Evolutionary conservation across 2,888 invertebrate species (phyloP).

Genomic region (Epsilonema sp.): DNA sequence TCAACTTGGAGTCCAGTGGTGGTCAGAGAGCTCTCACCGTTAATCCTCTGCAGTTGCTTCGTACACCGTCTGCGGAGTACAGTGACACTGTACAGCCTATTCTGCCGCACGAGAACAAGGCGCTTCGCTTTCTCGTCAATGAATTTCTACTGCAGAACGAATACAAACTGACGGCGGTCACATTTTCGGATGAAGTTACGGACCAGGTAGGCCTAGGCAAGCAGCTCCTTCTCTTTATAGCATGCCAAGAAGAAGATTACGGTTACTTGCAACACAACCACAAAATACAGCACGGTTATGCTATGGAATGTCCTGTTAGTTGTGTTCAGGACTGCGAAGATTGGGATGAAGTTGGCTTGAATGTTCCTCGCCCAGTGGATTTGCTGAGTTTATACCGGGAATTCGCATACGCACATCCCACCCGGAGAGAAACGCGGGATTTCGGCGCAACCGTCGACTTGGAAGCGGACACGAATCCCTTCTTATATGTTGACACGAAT

Average conservation of each 20-base stretch:
- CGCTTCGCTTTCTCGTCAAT: constrained; percentile 64
- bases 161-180: constrained; percentile 66
- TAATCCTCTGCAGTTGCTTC: no score
- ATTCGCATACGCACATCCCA: neutral
- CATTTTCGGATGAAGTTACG: constrained; percentile 73
- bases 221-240: no score
- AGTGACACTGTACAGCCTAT: no score
- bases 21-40: no score
- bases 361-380: constrained; percentile 57
- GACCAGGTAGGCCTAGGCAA: constrained; percentile 51
- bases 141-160: constrained; percentile 57
- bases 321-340: constrained; percentile 67
- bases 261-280: no score
- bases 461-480: constrained; percentile 10
- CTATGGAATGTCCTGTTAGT: no score
- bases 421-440: neutral
- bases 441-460: neutral
- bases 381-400: constrained; percentile 35
- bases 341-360: constrained; percentile 74
- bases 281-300: no score
- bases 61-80: no score
- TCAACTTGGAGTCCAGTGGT: no score
- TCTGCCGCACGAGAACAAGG: constrained; percentile 53
- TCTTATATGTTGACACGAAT: no score
- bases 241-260: no score